Conservation (phyloP, 2,888 invertebrate genomes). For the Coelopa pilipes region DNA sequence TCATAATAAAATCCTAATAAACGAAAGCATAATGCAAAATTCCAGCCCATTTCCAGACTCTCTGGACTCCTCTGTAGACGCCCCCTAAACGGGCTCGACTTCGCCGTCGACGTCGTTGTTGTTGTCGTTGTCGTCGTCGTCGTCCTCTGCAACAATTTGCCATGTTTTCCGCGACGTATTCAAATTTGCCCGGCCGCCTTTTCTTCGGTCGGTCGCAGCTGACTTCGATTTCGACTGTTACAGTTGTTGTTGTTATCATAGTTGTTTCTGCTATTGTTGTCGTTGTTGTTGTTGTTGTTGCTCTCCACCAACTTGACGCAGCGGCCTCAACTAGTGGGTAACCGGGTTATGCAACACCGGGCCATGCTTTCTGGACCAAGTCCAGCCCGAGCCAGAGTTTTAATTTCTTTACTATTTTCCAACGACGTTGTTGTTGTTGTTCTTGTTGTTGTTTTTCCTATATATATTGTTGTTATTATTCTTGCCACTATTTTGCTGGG, state of each 20-base stretch:
- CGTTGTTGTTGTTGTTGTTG: background rate
- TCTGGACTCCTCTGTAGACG: background rate
- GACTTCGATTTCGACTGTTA: slow-evolving; percentile 1
- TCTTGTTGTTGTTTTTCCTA: too few species aligned
- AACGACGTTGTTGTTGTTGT: too few species aligned
- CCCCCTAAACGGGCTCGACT: background rate
- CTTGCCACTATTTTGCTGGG: background rate
- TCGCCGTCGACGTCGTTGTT: background rate
- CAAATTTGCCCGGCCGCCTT: slow-evolving; percentile 4
- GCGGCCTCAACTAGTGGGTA: slow-evolving; percentile 3
- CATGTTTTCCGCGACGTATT: slow-evolving; percentile 12
- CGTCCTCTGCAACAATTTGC: slow-evolving; percentile 11
- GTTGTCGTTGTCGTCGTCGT: too few species aligned
- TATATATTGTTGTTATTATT: background rate
- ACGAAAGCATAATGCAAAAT: too few species aligned
- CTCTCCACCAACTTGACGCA: slow-evolving; percentile 5
- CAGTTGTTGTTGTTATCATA: background rate
- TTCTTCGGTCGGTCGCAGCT: slow-evolving; percentile 2
- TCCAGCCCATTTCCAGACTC: too few species aligned
- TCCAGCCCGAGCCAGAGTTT: slow-evolving; percentile 9
- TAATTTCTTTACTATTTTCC: slow-evolving; percentile 14
- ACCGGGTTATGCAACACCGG: slow-evolving; percentile 29
- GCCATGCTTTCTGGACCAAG: slow-evolving; percentile 31
- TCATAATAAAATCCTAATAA: too few species aligned
- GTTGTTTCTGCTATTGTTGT: background rate